Base-by-base conservation (phyloP, 2,113 vertebrate species). In the Rhizomys pruinosus region DNA sequence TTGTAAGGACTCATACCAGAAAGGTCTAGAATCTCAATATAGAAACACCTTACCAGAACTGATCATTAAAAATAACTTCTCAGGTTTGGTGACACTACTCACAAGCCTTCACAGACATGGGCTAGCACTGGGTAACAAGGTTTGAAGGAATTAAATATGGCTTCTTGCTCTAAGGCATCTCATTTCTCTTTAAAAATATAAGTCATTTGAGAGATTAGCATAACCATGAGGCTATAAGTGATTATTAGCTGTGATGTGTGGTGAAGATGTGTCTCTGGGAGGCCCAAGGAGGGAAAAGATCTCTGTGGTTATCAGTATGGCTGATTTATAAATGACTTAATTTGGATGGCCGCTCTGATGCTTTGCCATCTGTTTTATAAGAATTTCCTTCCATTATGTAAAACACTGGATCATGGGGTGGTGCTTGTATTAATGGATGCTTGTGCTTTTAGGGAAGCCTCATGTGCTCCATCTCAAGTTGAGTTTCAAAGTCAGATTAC, bases 371-470 rank as follows among this genome's bases (percentile, higher is more conserved):
- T 96, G 96, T 55, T 97, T 93, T 91, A 73, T 89, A 90, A 96
- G 79, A 91, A 93, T 93, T 94, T 93, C 47, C 76, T 93, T 94
- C 82, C 82, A 91, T 95, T 95, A 96, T 93, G 94, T 95, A 84
- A 96, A 96, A 96, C 57, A 89, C 32, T 76, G 76, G 76, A 89
- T 77, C 79, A 4, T 57, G 71, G 69, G 84, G 68, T 85, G 80
- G 81, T 95, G 71, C 80, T 66, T 96, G 12, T 92, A 79, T 97
- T 94, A 95, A 97, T 89, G 89, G 93, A 90, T 91, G 47, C 15
- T 44, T 86, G 96, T 95, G 92, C 84, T 95, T 97, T 97, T 69
- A 95, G 93, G 87, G 55, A 69, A 97, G 61, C 93, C 94, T 97
- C 68, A 4, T 85, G 55, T 93, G 71, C 9, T 94, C 72, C 85